Evolutionary conservation across 2,113 vertebrate species (phyloP).

Genomic region (Oryzias curvinotus): DNA sequence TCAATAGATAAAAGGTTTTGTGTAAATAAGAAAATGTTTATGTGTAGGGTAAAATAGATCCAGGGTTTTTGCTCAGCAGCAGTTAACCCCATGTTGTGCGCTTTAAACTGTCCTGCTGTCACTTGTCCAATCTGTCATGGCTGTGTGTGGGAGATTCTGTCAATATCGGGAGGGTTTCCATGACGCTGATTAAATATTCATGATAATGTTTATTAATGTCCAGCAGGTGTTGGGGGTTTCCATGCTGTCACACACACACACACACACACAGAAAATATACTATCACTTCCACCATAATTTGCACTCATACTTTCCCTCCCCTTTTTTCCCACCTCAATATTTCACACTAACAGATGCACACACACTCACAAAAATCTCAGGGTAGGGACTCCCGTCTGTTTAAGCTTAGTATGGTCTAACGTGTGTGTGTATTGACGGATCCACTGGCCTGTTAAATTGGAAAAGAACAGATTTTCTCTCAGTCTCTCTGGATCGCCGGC

Average conservation of each 20-base stretch:
- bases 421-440: slow-evolving; percentile 20
- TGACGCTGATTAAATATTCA: slow-evolving; percentile 75
- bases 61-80: slow-evolving; percentile 14
- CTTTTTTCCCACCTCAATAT: neutral
- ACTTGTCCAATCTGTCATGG: slow-evolving; percentile 60
- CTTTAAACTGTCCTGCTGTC: slow-evolving; percentile 40
- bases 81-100: slow-evolving; percentile 20
- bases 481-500: slow-evolving; percentile 35
- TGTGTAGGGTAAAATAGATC: slow-evolving; percentile 1
- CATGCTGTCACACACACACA: slow-evolving; percentile 26
- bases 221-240: slow-evolving; percentile 63
- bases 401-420: slow-evolving; percentile 1
- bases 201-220: slow-evolving; percentile 80
- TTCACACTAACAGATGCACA: neutral
- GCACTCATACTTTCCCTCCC: neutral
- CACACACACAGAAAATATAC: neutral
- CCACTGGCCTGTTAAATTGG: slow-evolving; percentile 24
- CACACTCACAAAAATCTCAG: neutral
- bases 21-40: neutral
- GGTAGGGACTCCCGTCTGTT: neutral
- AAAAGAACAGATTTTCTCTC: slow-evolving; percentile 48
- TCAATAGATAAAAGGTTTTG: neutral
- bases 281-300: neutral
- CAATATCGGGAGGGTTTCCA: slow-evolving; percentile 56
- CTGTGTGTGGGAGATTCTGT: slow-evolving; percentile 30